A percentile compares a stretch with the other conserved stretches of the same genome.
Conservation (phyloP, 1,140 invertebrate genomes). For the Palaemon carinicauda region DNA sequence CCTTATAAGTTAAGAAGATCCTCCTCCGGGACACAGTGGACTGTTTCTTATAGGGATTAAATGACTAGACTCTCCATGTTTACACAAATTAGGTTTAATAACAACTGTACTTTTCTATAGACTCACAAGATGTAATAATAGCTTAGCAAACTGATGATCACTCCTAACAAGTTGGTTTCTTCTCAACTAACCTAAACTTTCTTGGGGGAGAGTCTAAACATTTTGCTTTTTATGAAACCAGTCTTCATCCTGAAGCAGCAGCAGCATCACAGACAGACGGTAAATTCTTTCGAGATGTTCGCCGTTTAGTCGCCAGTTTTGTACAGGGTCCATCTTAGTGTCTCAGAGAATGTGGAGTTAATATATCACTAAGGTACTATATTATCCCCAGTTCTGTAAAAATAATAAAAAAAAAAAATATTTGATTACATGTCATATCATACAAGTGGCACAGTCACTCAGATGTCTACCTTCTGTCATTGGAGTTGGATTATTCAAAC, state of each 20-base stretch:
- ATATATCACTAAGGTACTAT: not conserved
- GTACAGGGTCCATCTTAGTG: conserved; percentile 15
- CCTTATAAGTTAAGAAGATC: not conserved
- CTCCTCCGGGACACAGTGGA: conserved; percentile 6
- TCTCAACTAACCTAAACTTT: not conserved
- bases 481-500: no score
- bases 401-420: no score
- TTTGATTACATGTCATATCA: no score
- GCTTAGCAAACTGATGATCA: not conserved
- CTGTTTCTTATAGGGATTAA: not conserved
- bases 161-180: not conserved
- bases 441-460: no score
- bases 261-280: not conserved
- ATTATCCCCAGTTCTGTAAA: no score
- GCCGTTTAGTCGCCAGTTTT: conserved; percentile 14
- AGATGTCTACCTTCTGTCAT: no score
- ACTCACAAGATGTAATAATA: not conserved
- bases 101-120: no score
- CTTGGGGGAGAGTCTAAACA: not conserved
- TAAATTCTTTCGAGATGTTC: not conserved
- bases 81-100: not conserved
- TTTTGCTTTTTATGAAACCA: not conserved
- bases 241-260: not conserved
- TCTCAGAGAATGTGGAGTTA: not conserved
- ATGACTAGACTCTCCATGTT: not conserved